Evolutionary conservation across 2,888 invertebrate genomes (phyloP), one percentile per base, ranked within the genome.

Genomic region (Sympetrum striolatum): DNA sequence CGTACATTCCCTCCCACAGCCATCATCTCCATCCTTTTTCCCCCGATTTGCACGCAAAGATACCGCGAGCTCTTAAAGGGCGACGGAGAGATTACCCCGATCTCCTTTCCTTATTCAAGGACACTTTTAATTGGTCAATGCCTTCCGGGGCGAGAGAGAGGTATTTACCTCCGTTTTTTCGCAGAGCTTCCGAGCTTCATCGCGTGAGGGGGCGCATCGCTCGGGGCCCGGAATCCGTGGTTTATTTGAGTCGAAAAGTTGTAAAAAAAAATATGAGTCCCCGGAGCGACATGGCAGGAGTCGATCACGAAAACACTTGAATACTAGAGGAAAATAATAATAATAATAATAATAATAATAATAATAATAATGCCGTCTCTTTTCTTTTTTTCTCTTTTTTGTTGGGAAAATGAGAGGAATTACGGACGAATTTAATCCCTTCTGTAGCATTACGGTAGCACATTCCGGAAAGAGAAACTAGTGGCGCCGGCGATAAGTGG

Each of bases 141-240:
- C 53, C 53, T 53, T 53, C 18, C 18, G 53, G 18, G 44, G 44
- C 4, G 44, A 3, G 44, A 44, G 53, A 5, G 18, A 18, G 53
- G 53, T 53, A 18, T 53, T 53, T 53, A 18, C 53, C 53, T 44
- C 53, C 5, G 18, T 53, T 53, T 53, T 53, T 53, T 53, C 53
- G 53, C 53, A 44, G 44, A 44, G 44, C n/a, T 44, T 44, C 10
- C 44, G 6, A 44, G 10, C 39, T 44, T 8, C 6, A 22, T 86
- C 60, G 86, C 86, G 86, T 86, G 86, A 35, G 37, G 86, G 35
- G 64, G 58, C 35, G 60, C 60, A n/a, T n/a, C 37, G 86, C 86
- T 86, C 64, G 22, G n/a, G 86, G 86, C 86, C 86, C 86, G 86
- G 86, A 86, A 86, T 60, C 86, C n/a, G 22, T 22, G 37, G 10